These are phyloP conservation scores for Pedetes capensis DNA, from an alignment of 2,113 vertebrate species.

Conservation along the genomic window DNA sequence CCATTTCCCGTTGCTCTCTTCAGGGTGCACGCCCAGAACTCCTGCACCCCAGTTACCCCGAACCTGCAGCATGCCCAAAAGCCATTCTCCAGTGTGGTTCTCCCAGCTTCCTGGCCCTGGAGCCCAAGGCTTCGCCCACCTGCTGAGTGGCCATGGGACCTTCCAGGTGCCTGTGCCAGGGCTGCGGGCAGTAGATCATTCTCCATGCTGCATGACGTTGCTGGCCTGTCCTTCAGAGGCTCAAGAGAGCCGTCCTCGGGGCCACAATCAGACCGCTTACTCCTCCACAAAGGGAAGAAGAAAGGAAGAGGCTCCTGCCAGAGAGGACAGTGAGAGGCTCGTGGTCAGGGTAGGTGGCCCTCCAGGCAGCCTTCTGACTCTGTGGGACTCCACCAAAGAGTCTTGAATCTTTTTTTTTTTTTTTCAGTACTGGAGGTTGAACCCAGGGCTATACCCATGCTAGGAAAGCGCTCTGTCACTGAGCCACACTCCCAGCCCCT, in stretches of 20 bases:
- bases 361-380: not conserved
- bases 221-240: not conserved
- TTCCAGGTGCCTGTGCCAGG: too few relatives aligned
- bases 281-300: too few relatives aligned
- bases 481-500: too few relatives aligned
- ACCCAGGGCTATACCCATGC: not conserved
- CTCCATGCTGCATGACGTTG: not conserved
- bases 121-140: too few relatives aligned
- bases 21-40: too few relatives aligned
- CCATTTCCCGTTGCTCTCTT: too few relatives aligned
- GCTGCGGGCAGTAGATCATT: not conserved
- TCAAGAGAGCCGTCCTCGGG: too few relatives aligned
- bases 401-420: fast-evolving
- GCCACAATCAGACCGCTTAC: too few relatives aligned
- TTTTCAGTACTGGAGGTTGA: fast-evolving
- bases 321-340: too few relatives aligned
- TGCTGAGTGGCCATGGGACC: fast-evolving
- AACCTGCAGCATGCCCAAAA: not conserved
- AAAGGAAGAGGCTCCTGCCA: too few relatives aligned
- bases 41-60: not conserved
- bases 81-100: not conserved
- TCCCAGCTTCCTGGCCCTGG: not conserved
- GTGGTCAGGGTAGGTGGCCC: not conserved
- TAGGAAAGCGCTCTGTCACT: not conserved
- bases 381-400: fast-evolving